A percentile compares a stretch with the other conserved stretches of the same genome.
These are phyloP conservation scores for Melieria crassipennis DNA, from an alignment of 2,888 invertebrate genomes.

Conservation along the genomic window DNA sequence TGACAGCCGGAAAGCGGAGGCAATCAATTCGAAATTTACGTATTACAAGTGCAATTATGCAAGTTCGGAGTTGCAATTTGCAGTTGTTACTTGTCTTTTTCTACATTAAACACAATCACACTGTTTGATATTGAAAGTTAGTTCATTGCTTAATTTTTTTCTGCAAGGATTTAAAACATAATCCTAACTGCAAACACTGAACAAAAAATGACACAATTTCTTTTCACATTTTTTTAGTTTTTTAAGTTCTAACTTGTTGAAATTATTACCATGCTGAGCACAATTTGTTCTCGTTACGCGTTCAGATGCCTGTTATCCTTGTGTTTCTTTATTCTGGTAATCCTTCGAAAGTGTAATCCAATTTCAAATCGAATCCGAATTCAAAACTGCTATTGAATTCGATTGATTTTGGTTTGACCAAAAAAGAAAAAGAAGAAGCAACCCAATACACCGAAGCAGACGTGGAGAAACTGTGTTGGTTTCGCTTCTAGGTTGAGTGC, in stretches of 20 bases:
- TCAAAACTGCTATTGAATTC: slow-evolving; percentile 62
- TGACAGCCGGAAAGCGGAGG: too few species aligned
- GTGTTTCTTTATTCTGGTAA: slow-evolving; percentile 33
- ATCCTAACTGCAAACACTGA: neutral
- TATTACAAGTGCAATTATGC: too few species aligned
- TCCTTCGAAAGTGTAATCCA: slow-evolving; percentile 48
- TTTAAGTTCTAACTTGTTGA: neutral
- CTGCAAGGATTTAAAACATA: too few species aligned
- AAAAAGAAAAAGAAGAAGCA: slow-evolving; percentile 26
- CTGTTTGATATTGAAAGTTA: too few species aligned
- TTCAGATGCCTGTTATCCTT: slow-evolving; percentile 34
- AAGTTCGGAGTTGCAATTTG: too few species aligned
- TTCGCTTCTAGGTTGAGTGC: slow-evolving; percentile 64
- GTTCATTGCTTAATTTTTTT: too few species aligned
- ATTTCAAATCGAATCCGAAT: slow-evolving; percentile 57
- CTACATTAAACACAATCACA: too few species aligned
- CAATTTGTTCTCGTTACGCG: slow-evolving; percentile 49
- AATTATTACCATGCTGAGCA: slow-evolving; percentile 59
- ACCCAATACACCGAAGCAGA: slow-evolving; percentile 35
- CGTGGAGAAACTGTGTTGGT: slow-evolving; percentile 50
- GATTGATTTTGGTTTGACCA: slow-evolving; percentile 54
- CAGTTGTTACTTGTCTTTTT: too few species aligned
- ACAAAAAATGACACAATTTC: neutral
- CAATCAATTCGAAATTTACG: too few species aligned
- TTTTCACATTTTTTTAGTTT: neutral